These are phyloP conservation scores for Heteromormyrus szaboi DNA, from an alignment of 2,797 vertebrate species.

Conservation along the genomic window DNA sequence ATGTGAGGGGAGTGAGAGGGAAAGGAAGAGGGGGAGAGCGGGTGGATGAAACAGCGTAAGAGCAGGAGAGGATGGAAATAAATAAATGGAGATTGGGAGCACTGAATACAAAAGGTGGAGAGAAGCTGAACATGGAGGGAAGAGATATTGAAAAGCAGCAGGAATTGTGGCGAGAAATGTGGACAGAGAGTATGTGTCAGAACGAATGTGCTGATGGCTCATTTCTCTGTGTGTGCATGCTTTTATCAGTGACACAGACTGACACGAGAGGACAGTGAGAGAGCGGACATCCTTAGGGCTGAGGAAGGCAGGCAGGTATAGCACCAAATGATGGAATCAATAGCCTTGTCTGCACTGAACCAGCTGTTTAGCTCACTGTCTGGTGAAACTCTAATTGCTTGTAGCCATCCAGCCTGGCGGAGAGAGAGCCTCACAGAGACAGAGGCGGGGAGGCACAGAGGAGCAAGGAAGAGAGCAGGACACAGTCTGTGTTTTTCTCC, in stretches of 20 bases:
- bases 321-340: conserved; percentile 57
- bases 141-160: conserved; percentile 20
- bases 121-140: neutral
- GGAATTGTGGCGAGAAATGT: conserved; percentile 36
- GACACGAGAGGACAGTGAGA: conserved; percentile 55
- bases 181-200: conserved; percentile 53
- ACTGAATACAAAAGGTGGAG: conserved; percentile 33
- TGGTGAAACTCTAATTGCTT: conserved; percentile 25
- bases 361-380: conserved; percentile 55
- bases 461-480: conserved; percentile 40
- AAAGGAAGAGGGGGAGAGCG: conserved; percentile 14
- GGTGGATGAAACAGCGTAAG: conserved; percentile 36
- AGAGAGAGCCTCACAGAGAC: neutral
- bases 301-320: conserved; percentile 48
- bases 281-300: conserved; percentile 39
- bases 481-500: neutral
- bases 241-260: conserved; percentile 39
- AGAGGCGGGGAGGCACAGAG: neutral
- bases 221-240: conserved; percentile 31
- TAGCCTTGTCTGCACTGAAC: conserved; percentile 62
- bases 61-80: conserved; percentile 37
- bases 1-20: conserved; percentile 33
- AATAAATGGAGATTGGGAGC: conserved; percentile 37
- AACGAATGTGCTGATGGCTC: conserved; percentile 42
- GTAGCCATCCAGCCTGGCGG: neutral